phyloP scores from a whole-genome alignment of 2,888 invertebrate genomes.

The Asteroscopus sphinx region DNA sequence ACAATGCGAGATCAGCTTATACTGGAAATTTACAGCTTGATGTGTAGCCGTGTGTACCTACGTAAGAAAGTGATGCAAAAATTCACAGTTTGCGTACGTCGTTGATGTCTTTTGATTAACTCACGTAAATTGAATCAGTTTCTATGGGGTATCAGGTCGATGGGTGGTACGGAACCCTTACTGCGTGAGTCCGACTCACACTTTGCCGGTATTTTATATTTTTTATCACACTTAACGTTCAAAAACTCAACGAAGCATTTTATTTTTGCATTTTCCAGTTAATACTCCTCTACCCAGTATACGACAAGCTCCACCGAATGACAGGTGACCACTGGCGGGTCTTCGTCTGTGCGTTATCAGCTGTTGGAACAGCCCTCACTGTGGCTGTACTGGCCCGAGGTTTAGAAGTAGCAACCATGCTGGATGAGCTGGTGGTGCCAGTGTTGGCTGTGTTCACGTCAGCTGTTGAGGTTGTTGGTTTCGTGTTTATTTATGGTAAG shows the following conservation, averaged over 20 bases:
- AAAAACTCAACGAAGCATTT: neutral
- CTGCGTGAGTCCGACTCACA: no score
- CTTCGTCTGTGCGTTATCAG: conserved; percentile 79
- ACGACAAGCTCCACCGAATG: conserved; percentile 80
- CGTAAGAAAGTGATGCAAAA: no score
- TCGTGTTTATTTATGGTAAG: conserved; percentile 85
- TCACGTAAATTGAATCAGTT: no score
- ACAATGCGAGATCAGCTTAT: no score
- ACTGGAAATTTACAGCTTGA: no score
- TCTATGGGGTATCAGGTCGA: no score
- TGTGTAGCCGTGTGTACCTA: no score
- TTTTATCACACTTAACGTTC: no score
- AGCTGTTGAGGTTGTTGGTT: conserved; percentile 80
- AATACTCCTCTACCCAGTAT: conserved; percentile 81
- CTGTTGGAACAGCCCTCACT: conserved; percentile 80
- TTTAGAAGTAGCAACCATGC: conserved; percentile 71
- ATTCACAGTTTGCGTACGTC: no score
- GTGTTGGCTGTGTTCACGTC: conserved; percentile 78
- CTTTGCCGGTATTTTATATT: no score
- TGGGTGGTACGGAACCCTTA: no score
- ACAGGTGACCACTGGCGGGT: conserved; percentile 83
- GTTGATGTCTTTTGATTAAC: no score
- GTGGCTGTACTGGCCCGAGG: conserved; percentile 79
- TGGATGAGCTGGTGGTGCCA: conserved; percentile 81
- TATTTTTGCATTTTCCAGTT: conserved; percentile 70